A percentile compares a stretch with the other conserved stretches of the same genome.
phyloP scores from a whole-genome alignment of 2,113 vertebrate species.

The Dendropsophus ebraccatus region DNA sequence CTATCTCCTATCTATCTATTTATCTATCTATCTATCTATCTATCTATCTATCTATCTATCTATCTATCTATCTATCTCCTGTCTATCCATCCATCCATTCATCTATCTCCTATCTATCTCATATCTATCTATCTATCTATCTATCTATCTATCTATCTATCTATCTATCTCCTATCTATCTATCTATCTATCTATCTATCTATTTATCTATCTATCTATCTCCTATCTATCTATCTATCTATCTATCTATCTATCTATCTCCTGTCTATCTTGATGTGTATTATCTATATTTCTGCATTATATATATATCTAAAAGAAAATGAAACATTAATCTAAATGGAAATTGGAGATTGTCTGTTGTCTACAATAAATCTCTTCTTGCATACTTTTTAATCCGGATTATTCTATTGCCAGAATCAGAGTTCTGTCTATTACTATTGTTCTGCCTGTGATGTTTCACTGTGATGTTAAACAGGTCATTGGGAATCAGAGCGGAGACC shows the following conservation, averaged over 20 bases:
- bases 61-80: no score
- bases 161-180: background rate
- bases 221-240: background rate
- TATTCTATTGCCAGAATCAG: background rate
- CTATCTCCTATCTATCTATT: no score
- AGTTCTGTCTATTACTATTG: background rate
- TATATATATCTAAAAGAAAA: background rate
- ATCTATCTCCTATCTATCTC: no score
- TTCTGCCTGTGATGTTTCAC: background rate
- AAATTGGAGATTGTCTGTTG: background rate
- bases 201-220: background rate
- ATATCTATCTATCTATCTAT: no score
- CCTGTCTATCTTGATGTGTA: background rate
- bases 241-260: background rate
- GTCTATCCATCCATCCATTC: no score
- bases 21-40: no score
- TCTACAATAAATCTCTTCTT: background rate
- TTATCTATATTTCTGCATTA: background rate
- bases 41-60: no score
- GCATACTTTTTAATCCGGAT: background rate
- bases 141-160: no score
- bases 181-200: background rate
- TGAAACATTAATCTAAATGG: background rate
- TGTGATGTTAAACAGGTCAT: constrained; percentile 7
- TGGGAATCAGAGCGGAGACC: background rate